phyloP scores from a whole-genome alignment of 2,113 vertebrate genomes.

The Mastomys natalensis region DNA sequence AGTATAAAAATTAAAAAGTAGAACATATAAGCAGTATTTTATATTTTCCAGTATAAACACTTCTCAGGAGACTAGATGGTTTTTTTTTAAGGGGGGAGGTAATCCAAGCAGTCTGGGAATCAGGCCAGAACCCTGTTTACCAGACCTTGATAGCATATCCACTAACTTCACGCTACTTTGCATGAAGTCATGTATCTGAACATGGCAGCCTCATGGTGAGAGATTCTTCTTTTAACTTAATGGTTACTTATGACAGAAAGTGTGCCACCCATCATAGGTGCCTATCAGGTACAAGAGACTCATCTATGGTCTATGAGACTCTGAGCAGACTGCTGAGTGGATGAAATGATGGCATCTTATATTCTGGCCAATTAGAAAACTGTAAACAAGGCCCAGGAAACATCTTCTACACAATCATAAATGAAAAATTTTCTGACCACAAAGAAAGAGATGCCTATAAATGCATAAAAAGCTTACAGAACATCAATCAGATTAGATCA shows the following conservation, averaged over 20 bases:
- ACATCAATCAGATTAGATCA: too few relatives aligned
- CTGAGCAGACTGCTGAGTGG: background rate
- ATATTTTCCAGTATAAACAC: background rate
- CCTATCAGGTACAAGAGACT: background rate
- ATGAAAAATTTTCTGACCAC: too few relatives aligned
- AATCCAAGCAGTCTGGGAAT: too few relatives aligned
- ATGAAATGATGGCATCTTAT: background rate
- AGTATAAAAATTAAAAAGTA: background rate
- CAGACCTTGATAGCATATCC: too few relatives aligned
- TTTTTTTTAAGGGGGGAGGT: too few relatives aligned
- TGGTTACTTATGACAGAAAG: background rate
- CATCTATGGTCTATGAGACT: background rate
- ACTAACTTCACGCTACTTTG: background rate
- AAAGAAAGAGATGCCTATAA: too few relatives aligned
- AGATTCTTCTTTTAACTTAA: background rate
- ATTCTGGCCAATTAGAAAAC: background rate
- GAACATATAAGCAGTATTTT: background rate
- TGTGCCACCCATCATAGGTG: too few relatives aligned
- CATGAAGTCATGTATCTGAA: background rate
- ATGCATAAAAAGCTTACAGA: too few relatives aligned
- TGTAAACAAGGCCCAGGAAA: too few relatives aligned
- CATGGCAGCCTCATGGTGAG: rapidly evolving
- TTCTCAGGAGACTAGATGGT: background rate
- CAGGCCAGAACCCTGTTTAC: background rate
- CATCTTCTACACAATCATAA: too few relatives aligned